Conservation (phyloP, 2,113 vertebrate genomes). For the Oncorhynchus keta region DNA sequence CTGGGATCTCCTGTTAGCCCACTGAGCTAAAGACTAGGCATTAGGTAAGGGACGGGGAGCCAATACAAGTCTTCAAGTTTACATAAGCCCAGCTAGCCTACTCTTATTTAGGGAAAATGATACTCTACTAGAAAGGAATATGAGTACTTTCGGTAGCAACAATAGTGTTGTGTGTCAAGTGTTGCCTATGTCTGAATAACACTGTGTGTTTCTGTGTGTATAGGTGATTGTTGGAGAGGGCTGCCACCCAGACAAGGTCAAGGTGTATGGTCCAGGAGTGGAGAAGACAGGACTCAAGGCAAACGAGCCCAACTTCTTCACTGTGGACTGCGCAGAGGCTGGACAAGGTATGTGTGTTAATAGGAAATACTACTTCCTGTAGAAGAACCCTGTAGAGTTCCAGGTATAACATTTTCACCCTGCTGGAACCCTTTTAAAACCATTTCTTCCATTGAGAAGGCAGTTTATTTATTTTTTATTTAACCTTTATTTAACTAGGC, state of each 20-base stretch:
- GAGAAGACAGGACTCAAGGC: slow-evolving; percentile 95
- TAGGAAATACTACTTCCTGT: background rate
- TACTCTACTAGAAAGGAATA: background rate
- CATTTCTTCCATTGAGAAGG: background rate
- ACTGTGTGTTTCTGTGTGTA: slow-evolving; percentile 37
- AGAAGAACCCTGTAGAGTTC: too few relatives aligned
- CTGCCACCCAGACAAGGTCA: slow-evolving; percentile 87
- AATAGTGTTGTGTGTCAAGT: slow-evolving; percentile 31
- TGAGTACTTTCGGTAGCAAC: slow-evolving; percentile 27
- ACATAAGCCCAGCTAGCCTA: too few relatives aligned
- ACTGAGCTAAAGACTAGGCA: too few relatives aligned
- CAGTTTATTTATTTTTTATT: background rate
- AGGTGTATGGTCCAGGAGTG: slow-evolving; percentile 90
- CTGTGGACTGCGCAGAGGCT: slow-evolving; percentile 90
- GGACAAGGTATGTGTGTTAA: slow-evolving; percentile 81
- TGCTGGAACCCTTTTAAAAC: slow-evolving; percentile 9
- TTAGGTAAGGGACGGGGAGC: too few relatives aligned
- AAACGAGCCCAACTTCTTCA: slow-evolving; percentile 94
- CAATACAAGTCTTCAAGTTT: too few relatives aligned
- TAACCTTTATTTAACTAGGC: too few relatives aligned
- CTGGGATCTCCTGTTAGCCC: too few relatives aligned
- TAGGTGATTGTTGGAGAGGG: slow-evolving; percentile 92
- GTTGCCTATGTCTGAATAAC: too few relatives aligned
- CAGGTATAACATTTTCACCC: too few relatives aligned
- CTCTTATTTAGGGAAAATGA: too few relatives aligned